Percentiles rank a stretch among this genome's conserved stretches.
These are phyloP conservation scores for Spialia ferax DNA, from an alignment of 2,888 invertebrate genomes.

Conservation along the genomic window DNA sequence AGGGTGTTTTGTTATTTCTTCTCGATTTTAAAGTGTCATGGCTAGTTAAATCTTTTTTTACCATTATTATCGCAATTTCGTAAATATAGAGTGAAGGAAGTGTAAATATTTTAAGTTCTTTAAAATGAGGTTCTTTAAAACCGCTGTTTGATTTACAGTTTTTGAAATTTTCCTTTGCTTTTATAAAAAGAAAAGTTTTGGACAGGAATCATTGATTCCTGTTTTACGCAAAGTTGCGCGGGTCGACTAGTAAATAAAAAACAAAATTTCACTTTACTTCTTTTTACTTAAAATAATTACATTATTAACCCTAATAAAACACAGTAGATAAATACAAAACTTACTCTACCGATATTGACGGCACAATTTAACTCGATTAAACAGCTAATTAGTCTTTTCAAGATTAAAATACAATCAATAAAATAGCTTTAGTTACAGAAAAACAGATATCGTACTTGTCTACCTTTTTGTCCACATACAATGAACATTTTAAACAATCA, in stretches of 20 bases:
- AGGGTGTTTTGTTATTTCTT: too few species aligned
- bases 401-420: constrained; percentile 49
- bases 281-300: constrained; percentile 46
- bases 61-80: too few species aligned
- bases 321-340: constrained; percentile 60
- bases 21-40: too few species aligned
- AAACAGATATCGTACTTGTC: constrained; percentile 29
- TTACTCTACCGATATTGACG: constrained; percentile 59
- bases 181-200: too few species aligned
- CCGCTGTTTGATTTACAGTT: too few species aligned
- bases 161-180: too few species aligned
- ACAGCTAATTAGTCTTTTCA: constrained; percentile 68
- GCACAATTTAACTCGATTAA: constrained; percentile 61
- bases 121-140: too few species aligned
- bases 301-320: constrained; percentile 47
- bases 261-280: constrained; percentile 20
- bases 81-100: too few species aligned
- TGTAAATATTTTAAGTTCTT: too few species aligned
- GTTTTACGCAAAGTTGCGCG: too few species aligned
- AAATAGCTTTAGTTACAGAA: constrained; percentile 43
- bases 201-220: too few species aligned
- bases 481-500: constrained; percentile 47
- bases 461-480: constrained; percentile 26
- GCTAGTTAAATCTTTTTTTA: too few species aligned
- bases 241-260: constrained; percentile 11